Percentiles rank a stretch among this genome's conserved stretches.
phyloP scores from a whole-genome alignment of 2,888 invertebrate species.

The Scelioninae gen. 2 region DNA sequence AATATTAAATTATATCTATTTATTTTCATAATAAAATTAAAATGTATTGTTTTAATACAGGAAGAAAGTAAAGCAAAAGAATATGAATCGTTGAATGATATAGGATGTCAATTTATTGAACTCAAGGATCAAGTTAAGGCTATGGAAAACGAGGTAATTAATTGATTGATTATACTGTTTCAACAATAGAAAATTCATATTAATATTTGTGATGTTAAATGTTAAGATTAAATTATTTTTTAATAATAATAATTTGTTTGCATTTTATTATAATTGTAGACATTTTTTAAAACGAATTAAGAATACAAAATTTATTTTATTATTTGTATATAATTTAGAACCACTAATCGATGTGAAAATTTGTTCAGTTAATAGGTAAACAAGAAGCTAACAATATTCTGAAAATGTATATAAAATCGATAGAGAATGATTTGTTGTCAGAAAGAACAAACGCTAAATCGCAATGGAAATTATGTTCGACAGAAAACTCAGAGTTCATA shows the following conservation, averaged over 20 bases:
- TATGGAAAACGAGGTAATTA: slow-evolving; percentile 65
- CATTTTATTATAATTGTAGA: slow-evolving; percentile 1
- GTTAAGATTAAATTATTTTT: not conserved
- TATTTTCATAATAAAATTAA: too few relatives aligned
- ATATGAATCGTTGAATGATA: slow-evolving; percentile 61
- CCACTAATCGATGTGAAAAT: too few relatives aligned
- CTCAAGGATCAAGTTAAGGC: slow-evolving; percentile 65
- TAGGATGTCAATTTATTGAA: slow-evolving; percentile 58
- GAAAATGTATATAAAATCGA: slow-evolving; percentile 62
- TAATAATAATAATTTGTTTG: not conserved
- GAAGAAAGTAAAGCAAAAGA: slow-evolving; percentile 56
- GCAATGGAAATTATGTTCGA: slow-evolving; percentile 61
- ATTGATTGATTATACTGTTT: not conserved
- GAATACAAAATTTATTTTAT: too few relatives aligned
- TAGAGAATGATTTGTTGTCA: slow-evolving; percentile 65
- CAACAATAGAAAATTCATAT: too few relatives aligned
- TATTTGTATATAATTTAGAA: too few relatives aligned
- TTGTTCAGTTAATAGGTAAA: slow-evolving; percentile 65
- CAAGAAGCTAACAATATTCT: slow-evolving; percentile 65
- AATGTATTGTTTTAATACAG: slow-evolving; percentile 17
- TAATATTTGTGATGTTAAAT: too few relatives aligned
- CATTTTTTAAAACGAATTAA: too few relatives aligned
- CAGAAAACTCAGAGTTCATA: slow-evolving; percentile 63
- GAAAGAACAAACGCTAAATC: slow-evolving; percentile 62
- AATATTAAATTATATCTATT: too few relatives aligned